These are phyloP conservation scores for Petroica traversi DNA, from an alignment of 2,113 vertebrate species.

Conservation along the genomic window DNA sequence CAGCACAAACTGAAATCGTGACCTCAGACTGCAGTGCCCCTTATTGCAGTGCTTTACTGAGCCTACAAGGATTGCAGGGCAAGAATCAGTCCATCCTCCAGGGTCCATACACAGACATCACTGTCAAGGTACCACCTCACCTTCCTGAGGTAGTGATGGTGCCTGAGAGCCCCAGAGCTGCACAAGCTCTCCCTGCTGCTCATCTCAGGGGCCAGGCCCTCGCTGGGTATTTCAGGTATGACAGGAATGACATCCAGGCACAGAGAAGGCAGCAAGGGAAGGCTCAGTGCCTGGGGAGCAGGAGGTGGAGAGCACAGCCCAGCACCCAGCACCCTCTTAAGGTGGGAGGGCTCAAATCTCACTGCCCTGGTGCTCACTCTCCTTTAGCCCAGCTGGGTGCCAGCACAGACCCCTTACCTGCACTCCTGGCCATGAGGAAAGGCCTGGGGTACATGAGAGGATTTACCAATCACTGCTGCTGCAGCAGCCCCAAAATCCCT, in stretches of 20 bases:
- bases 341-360: background rate
- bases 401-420: background rate
- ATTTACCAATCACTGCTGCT: background rate
- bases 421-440: background rate
- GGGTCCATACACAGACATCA: background rate
- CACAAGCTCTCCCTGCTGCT: background rate
- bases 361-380: background rate
- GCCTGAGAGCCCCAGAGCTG: background rate
- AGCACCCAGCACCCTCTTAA: background rate
- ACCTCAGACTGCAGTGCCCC: background rate
- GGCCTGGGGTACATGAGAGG: background rate
- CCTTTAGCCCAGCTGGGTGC: background rate
- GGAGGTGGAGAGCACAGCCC: background rate
- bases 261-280: background rate
- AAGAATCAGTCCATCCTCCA: background rate
- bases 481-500: background rate
- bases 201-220: background rate
- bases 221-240: background rate
- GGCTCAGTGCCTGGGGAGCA: background rate
- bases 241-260: background rate
- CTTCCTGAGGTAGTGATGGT: fast-evolving
- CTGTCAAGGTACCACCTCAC: background rate
- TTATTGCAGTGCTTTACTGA: background rate
- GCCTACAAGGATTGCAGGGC: background rate
- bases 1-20: background rate